Conservation (phyloP, 2,888 invertebrate genomes). For the Zygothrica quintamaculata region DNA sequence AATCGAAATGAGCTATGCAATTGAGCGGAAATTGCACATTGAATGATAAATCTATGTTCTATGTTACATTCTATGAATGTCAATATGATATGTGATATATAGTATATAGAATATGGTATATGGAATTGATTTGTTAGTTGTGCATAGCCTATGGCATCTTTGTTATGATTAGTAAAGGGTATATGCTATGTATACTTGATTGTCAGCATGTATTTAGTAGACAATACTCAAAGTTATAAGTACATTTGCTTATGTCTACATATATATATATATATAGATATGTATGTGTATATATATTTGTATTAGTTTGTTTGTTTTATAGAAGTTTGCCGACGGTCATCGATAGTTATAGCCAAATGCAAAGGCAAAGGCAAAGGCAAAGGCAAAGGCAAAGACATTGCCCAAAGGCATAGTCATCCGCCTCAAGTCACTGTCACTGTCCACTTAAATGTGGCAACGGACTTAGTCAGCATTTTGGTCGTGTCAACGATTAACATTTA, state of each 20-base stretch:
- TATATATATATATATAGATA: too few species aligned
- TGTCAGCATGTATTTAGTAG: slow-evolving; percentile 36
- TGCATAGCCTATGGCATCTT: background rate
- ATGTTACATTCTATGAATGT: too few species aligned
- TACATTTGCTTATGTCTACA: slow-evolving; percentile 17
- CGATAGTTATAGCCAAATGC: background rate
- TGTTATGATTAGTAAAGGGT: too few species aligned
- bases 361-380: slow-evolving; percentile 1
- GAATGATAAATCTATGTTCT: too few species aligned
- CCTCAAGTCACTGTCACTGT: slow-evolving; percentile 32
- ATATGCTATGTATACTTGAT: too few species aligned
- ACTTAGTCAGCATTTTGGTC: slow-evolving; percentile 74
- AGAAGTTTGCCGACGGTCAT: slow-evolving; percentile 41
- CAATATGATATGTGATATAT: too few species aligned
- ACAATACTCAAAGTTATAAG: slow-evolving; percentile 15
- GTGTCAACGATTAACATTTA: slow-evolving; percentile 79
- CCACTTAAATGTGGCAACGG: slow-evolving; percentile 39
- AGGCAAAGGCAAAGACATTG: slow-evolving; percentile 1
- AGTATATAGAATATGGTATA: too few species aligned
- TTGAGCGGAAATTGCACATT: too few species aligned
- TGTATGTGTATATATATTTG: slow-evolving; percentile 30
- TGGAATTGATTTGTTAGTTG: background rate
- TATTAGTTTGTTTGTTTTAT: slow-evolving; percentile 42
- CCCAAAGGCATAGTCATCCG: slow-evolving; percentile 29
- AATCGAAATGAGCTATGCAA: too few species aligned